A percentile compares a stretch with the other conserved stretches of the same genome.
phyloP scores from a whole-genome alignment of 1,140 invertebrate species.

The Schlechtendalia chinensis region DNA sequence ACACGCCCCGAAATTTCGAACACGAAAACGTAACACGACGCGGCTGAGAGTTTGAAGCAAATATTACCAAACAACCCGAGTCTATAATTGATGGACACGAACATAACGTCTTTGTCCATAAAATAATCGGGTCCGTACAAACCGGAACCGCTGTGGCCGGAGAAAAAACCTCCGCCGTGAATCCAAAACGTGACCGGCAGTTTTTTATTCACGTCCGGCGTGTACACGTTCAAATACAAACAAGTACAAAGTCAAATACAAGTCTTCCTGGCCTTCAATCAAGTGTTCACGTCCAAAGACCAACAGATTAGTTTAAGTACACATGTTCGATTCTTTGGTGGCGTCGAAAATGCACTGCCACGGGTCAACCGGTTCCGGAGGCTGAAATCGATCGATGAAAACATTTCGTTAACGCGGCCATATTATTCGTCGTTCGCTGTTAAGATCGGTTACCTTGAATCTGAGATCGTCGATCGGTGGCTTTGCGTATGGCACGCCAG shows the following conservation, averaged over 20 bases:
- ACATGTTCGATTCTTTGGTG: conserved; percentile 37
- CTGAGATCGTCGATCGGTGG: conserved; percentile 57
- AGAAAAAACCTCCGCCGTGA: conserved; percentile 65
- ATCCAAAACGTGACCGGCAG: conserved; percentile 67
- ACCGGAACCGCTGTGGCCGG: conserved; percentile 60
- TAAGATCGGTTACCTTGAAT: conserved; percentile 52
- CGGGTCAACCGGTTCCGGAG: conserved; percentile 29
- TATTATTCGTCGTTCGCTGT: not conserved
- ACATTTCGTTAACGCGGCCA: no score
- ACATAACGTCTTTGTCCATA: conserved; percentile 70
- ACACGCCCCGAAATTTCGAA: not conserved
- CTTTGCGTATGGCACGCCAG: conserved; percentile 58
- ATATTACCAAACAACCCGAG: conserved; percentile 61
- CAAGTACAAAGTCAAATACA: no score
- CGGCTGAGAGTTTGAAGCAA: no score
- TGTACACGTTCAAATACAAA: conserved; percentile 51
- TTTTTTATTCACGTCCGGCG: conserved; percentile 26
- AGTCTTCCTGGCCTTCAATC: conserved; percentile 50
- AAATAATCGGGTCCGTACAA: conserved; percentile 67
- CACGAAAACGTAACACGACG: no score
- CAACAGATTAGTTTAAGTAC: conserved; percentile 40
- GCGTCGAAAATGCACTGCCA: conserved; percentile 50
- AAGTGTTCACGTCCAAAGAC: not conserved
- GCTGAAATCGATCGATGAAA: conserved; percentile 19
- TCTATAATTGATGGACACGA: conserved; percentile 79